These are phyloP conservation scores for Petrocephalus zakoni DNA, from an alignment of 2,113 vertebrate genomes.

Conservation along the genomic window DNA sequence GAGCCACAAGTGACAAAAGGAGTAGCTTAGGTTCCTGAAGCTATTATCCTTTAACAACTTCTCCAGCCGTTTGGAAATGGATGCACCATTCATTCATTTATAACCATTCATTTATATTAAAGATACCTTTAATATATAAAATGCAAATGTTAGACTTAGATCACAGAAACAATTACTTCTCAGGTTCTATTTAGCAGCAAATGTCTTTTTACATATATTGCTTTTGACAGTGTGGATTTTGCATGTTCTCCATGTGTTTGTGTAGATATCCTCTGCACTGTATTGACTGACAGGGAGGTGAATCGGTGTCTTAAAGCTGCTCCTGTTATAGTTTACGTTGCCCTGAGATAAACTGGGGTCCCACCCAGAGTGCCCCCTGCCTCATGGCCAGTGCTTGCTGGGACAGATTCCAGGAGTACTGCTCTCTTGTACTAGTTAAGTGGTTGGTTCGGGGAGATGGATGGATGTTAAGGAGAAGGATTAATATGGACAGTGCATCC, in stretches of 20 bases:
- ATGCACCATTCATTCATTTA: background rate
- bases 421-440: background rate
- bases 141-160: background rate
- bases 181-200: background rate
- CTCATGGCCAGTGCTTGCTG: background rate
- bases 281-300: background rate
- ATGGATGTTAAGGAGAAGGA: background rate
- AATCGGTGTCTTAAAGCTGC: background rate
- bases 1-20: background rate
- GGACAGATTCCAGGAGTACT: background rate
- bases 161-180: background rate
- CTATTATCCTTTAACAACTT: constrained; percentile 3
- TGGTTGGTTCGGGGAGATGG: background rate
- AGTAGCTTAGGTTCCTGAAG: background rate
- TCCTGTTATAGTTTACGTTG: background rate
- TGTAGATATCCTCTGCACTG: background rate
- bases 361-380: background rate
- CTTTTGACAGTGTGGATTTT: background rate
- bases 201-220: background rate
- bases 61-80: background rate
- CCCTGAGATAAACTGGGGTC: background rate
- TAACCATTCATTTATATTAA: background rate
- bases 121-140: background rate
- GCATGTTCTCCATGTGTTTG: background rate
- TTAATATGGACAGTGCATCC: background rate